Evolutionary conservation across 2,797 vertebrate species (phyloP).

Genomic region (Sebastes nivosus): DNA sequence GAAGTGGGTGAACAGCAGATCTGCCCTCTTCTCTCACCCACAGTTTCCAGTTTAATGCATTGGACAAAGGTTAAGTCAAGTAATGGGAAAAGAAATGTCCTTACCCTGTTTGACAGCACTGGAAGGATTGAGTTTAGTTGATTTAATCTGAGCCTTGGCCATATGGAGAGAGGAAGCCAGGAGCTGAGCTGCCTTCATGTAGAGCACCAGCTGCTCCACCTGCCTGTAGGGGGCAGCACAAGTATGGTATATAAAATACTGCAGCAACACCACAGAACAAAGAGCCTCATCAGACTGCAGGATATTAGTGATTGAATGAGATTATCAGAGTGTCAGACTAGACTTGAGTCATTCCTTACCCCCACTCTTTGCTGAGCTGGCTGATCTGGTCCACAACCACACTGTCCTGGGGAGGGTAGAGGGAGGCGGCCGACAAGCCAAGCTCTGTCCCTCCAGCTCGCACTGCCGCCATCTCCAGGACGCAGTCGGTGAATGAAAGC

Average conservation of each 20-base stretch:
- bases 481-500: constrained; percentile 94
- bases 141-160: constrained; percentile 96
- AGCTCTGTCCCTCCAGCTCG: constrained; percentile 87
- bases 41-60: background rate
- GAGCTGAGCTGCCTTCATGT: constrained; percentile 97
- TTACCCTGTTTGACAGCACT: constrained; percentile 95
- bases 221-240: constrained; percentile 83
- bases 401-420: constrained; percentile 96
- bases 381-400: constrained; percentile 97
- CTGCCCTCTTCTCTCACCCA: background rate
- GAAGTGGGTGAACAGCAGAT: too few species aligned
- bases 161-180: constrained; percentile 94
- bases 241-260: background rate
- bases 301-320: background rate
- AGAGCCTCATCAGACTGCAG: background rate
- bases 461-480: constrained; percentile 92
- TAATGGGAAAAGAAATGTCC: background rate
- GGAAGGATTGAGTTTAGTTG: constrained; percentile 94
- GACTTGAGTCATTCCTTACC: constrained; percentile 76
- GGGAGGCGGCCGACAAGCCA: constrained; percentile 86
- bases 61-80: background rate
- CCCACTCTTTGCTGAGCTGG: constrained; percentile 98
- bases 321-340: background rate
- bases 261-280: constrained; percentile 9
- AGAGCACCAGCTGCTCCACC: constrained; percentile 96